phyloP scores from a whole-genome alignment of 1,140 invertebrate species.

The Diuraphis noxia region DNA sequence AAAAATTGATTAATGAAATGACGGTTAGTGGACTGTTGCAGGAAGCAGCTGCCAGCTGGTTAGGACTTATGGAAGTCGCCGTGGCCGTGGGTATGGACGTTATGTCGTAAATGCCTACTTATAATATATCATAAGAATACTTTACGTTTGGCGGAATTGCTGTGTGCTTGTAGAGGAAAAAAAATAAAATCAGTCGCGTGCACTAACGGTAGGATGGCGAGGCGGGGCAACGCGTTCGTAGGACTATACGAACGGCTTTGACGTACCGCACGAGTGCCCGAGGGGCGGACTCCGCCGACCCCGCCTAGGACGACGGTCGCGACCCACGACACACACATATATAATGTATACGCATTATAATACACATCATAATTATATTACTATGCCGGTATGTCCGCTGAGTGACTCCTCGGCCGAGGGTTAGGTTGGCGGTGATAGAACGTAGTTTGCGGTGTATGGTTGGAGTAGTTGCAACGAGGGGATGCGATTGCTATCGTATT shows the following conservation, averaged over 20 bases:
- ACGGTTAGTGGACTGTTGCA: neutral
- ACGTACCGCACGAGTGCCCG: slow-evolving; percentile 6
- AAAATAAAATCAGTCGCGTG: neutral
- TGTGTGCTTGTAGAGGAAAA: neutral
- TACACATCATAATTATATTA: neutral
- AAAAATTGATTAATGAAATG: neutral
- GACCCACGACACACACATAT: neutral
- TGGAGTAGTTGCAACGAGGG: neutral
- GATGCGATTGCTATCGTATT: neutral
- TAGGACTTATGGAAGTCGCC: neutral
- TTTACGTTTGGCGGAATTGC: neutral
- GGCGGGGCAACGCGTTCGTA: neutral
- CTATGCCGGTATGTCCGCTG: neutral
- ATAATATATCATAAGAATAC: neutral
- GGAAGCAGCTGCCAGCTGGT: neutral
- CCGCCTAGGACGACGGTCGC: slow-evolving; percentile 12
- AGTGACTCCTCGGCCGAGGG: neutral
- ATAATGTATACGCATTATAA: neutral
- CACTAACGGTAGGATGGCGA: neutral
- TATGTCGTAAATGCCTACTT: neutral
- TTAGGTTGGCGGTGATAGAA: neutral
- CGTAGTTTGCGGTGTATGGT: no score
- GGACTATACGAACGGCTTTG: slow-evolving; percentile 14
- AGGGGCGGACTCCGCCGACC: slow-evolving; percentile 25
- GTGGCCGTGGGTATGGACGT: neutral